These are phyloP conservation scores for Thymelicus lineola DNA, from an alignment of 2,888 invertebrate genomes.

Conservation along the genomic window DNA sequence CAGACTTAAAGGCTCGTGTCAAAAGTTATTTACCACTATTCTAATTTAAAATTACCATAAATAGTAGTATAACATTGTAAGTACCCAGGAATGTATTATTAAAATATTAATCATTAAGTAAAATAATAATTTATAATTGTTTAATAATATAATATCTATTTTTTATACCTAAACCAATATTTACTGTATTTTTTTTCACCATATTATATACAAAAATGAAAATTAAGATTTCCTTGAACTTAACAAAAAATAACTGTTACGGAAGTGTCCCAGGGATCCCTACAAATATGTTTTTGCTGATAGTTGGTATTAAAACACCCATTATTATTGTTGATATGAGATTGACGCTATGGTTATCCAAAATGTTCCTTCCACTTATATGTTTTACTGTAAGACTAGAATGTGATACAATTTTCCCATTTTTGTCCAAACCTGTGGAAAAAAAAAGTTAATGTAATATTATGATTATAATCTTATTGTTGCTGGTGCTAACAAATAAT, in stretches of 20 bases:
- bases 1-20: conserved; percentile 11
- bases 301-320: conserved; percentile 88
- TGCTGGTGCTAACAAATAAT: no score
- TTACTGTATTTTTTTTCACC: neutral
- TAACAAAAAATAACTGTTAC: neutral
- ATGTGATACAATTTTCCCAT: conserved; percentile 89
- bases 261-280: conserved; percentile 54
- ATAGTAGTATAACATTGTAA: neutral
- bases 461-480: no score
- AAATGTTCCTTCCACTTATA: conserved; percentile 90
- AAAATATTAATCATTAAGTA: neutral
- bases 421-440: conserved; percentile 87
- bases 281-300: conserved; percentile 71
- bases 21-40: conserved; percentile 27
- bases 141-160: neutral
- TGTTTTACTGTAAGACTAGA: conserved; percentile 89
- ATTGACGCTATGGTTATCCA: conserved; percentile 96
- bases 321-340: conserved; percentile 91
- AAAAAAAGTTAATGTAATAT: conserved; percentile 26
- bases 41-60: neutral
- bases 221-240: neutral
- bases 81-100: neutral
- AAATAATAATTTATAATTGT: neutral
- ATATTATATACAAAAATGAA: neutral
- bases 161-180: no score